Evolutionary conservation across 2,888 invertebrate species (phyloP), one percentile per base, ranked within the genome.

Genomic region (Minunthozetes semirufus): DNA sequence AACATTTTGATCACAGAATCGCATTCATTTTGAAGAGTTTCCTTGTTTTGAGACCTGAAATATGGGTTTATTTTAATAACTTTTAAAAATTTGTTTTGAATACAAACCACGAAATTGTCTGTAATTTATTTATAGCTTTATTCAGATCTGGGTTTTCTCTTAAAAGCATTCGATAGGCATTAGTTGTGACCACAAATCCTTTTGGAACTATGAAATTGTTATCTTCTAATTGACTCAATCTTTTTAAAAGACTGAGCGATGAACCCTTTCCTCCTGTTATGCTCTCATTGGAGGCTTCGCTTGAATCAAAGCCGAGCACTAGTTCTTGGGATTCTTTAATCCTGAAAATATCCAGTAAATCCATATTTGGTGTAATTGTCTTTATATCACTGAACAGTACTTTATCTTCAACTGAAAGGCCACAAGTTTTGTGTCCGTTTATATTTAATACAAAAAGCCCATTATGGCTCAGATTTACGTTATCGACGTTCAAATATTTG

Each of bases 211-310:
- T 17, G 15, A 66, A 74, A 19, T 48, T 25, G 4, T 19, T 46
- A 0, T 27, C 38, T 48, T 56, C 1, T 2, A 27, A 27, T 25
- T 70, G 3, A 48, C 48, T 46, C 13, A 74, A 38, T 19, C n/a
- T 13, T 9, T n/a, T 74, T 17, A 76, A 56, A 63, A 48, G 22
- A 8, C 61, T 17, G 3, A 76, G 42, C 25, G 76, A 76, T 25
- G 70, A 42, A 11, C 76, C 76, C 53, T 76, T 76, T 17, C 76
- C 76, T 33, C 76, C 76, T 19, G 74, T 29, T 19, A 74, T 33
- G 79, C 80, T 29, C 15, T 53, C 50, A 27, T 46, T 38, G 4
- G 17, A 25, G 46, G 68, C 63, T 3, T 5, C n/a, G n/a, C 42
- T 50, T 8, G 25, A 15, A 5, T 74, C 74, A 33, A 74, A 68